Base-by-base conservation (phyloP, 2,888 invertebrate species). In the Agrochola litura region DNA sequence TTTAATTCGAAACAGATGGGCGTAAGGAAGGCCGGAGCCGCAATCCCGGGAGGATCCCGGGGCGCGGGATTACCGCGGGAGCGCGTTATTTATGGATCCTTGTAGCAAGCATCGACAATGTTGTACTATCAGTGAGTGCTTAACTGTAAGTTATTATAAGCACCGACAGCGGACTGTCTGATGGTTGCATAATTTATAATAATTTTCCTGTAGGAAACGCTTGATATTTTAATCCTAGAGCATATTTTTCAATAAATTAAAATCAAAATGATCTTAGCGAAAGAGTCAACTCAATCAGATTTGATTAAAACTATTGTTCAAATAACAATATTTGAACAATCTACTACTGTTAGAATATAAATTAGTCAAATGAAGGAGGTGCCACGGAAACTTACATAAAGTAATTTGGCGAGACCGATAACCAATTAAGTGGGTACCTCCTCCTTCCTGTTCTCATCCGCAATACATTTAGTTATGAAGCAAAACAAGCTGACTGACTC, bases 1-100 rank as follows among this genome's bases (percentile, higher is more conserved):
- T 77, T 84, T 77, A 77, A 82, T 73, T 80, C 54, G 58, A 73
- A 83, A 83, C 83, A 85, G 83, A 83, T 85, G 80, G 77, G 60
- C 61, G 72, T 37, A 65, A 84, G 77, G 73, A 61, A 69, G 69
- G 52, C 71, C 49, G 65, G 52, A 67, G 83, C 63, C 84, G 73
- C 73, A 58, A 78, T 79, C 83, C 68, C 73, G 78, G 56, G 60
- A 25, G 71, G 14, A n/a, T 37, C 58, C 60, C 61, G 68, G 30
- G 72, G 49, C 56, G 79, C 64, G 64, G 76, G 71, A 72, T 69
- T 83, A 78, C 67, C 46, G 60, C 49, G 67, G 61, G 46, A 61
- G 25, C 58, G 37, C 58, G 46, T 70, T 74, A 64, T 74, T 74
- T 79, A 74, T 79, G 37, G 58, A 67, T 63, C 30, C 49, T 64